Percentiles rank a stretch among this genome's conserved stretches.
Conservation (phyloP, 2,797 vertebrate species). For the Pyrocephalus nanus region DNA sequence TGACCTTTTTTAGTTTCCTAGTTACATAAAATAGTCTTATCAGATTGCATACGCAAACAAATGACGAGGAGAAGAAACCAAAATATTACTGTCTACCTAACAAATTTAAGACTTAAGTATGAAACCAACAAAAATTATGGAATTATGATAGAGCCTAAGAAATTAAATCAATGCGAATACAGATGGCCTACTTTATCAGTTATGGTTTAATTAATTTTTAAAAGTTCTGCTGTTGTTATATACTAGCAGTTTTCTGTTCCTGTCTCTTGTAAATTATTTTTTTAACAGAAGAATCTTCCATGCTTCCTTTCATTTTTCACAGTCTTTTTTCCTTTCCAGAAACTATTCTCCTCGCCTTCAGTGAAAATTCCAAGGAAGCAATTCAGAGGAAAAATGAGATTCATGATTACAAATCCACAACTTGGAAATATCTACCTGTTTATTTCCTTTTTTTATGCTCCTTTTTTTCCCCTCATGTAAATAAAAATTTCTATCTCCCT, state of each 20-base stretch:
- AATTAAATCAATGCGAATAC: not conserved
- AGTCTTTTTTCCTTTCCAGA: not conserved
- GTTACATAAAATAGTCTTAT: not conserved
- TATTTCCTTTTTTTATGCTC: not conserved
- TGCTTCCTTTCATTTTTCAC: not conserved
- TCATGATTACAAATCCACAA: not conserved
- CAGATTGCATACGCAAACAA: not conserved
- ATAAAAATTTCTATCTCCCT: not conserved
- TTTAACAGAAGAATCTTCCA: not conserved
- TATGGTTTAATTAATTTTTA: not conserved
- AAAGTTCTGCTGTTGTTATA: not conserved
- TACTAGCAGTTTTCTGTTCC: not conserved
- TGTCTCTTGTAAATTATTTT: not conserved
- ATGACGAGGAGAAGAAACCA: not conserved
- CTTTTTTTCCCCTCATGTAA: fast-evolving
- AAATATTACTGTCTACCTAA: not conserved
- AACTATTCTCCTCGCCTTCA: not conserved
- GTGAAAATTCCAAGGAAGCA: not conserved
- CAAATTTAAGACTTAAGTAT: not conserved
- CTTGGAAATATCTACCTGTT: not conserved
- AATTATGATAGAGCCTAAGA: not conserved
- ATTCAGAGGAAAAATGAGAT: not conserved
- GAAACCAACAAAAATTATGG: not conserved
- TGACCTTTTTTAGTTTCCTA: not conserved
- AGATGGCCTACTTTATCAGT: not conserved